phyloP scores from a whole-genome alignment of 2,113 vertebrate species.

The Echinops telfairi region DNA sequence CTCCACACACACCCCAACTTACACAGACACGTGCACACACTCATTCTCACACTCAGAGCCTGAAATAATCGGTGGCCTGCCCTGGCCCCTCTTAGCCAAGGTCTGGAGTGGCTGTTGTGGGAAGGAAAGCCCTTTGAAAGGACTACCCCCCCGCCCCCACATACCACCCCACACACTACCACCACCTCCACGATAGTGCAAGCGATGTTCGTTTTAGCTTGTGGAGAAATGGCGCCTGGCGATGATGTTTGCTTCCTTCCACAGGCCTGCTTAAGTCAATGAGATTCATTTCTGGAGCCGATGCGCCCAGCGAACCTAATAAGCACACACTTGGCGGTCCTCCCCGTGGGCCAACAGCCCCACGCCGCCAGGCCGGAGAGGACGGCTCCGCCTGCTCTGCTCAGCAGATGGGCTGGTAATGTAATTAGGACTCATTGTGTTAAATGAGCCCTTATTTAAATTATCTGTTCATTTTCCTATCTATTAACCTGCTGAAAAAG shows the following conservation, averaged over 20 bases:
- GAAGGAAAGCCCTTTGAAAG: conserved; percentile 49
- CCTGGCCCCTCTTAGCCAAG: neutral
- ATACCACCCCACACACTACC: neutral
- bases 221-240: neutral
- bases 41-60: neutral
- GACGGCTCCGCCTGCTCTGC: conserved; percentile 62
- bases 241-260: conserved; percentile 70
- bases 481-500: conserved; percentile 90
- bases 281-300: conserved; percentile 70
- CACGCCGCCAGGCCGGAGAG: neutral
- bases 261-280: conserved; percentile 61
- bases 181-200: neutral
- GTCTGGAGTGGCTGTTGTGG: conserved; percentile 47
- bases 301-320: conserved; percentile 75
- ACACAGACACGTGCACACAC: rapidly evolving
- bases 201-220: conserved; percentile 62
- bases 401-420: conserved; percentile 89
- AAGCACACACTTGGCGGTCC: conserved; percentile 69
- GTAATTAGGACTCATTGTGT: conserved; percentile 92
- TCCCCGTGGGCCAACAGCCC: conserved; percentile 80
- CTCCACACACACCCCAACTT: too few species aligned
- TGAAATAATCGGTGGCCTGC: neutral
- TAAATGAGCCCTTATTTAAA: conserved; percentile 94
- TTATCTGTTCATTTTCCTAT: conserved; percentile 93
- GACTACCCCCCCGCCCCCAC: neutral